A percentile compares a stretch with the other conserved stretches of the same genome.
These are phyloP conservation scores for Didymodactylos carnosus DNA, from an alignment of 2,888 invertebrate genomes.

Conservation along the genomic window DNA sequence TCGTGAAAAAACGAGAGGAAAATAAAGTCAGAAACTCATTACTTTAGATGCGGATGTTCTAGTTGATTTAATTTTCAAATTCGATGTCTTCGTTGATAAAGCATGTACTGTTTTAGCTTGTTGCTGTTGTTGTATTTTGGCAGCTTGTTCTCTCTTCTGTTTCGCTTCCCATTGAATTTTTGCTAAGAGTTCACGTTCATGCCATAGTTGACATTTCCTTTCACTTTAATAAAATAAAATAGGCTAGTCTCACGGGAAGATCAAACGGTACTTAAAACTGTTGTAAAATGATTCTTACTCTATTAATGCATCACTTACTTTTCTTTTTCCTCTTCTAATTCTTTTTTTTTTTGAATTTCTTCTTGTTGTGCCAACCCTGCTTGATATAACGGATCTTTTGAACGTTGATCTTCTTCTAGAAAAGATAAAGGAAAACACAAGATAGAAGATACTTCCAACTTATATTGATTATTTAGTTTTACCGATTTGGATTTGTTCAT, in stretches of 20 bases:
- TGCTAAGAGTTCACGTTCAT: not conserved
- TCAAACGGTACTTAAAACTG: not conserved
- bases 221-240: not conserved
- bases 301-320: not conserved
- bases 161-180: not conserved
- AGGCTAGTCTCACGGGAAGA: not conserved
- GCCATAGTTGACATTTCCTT: not conserved
- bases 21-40: too few relatives aligned
- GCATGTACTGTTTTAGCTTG: not conserved
- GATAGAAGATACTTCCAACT: not conserved
- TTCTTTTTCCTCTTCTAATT: constrained; percentile 9
- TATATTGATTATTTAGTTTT: not conserved
- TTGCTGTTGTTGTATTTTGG: not conserved
- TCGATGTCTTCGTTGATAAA: too few relatives aligned
- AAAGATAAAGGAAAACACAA: not conserved
- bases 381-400: constrained; percentile 2
- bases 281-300: not conserved
- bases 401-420: not conserved
- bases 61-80: too few relatives aligned
- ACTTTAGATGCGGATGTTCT: too few relatives aligned
- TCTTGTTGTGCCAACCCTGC: not conserved
- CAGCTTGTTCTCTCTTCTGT: not conserved
- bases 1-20: too few relatives aligned
- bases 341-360: not conserved
- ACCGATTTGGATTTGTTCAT: not conserved